These are phyloP conservation scores for Bovichtus variegatus DNA, from an alignment of 2,797 vertebrate genomes.

Conservation along the genomic window DNA sequence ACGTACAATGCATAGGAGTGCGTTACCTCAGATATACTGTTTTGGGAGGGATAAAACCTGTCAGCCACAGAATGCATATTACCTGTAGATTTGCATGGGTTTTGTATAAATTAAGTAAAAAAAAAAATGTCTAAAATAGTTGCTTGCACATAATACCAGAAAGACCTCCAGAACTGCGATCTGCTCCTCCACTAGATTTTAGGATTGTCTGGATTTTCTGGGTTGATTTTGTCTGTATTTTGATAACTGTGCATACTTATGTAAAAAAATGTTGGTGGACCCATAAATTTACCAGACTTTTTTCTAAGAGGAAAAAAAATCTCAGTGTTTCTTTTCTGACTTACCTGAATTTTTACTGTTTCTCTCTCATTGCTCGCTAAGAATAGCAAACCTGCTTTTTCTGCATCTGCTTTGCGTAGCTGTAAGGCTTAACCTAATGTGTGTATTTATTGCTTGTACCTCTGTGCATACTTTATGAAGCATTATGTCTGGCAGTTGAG, in stretches of 20 bases:
- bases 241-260: slow-evolving; percentile 99
- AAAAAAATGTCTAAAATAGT: slow-evolving; percentile 98
- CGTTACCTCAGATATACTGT: slow-evolving; percentile 99
- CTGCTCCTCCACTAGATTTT: slow-evolving; percentile 99
- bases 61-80: slow-evolving; percentile 99
- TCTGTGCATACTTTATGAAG: slow-evolving; percentile 99
- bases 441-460: slow-evolving; percentile 99
- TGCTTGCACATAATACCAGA: slow-evolving; percentile 99
- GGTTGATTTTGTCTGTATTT: slow-evolving; percentile 99
- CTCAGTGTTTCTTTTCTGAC: slow-evolving; percentile 99
- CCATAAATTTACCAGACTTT: slow-evolving; percentile 99
- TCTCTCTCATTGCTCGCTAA: slow-evolving; percentile 99
- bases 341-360: slow-evolving; percentile 99
- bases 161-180: slow-evolving; percentile 99
- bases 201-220: slow-evolving; percentile 99
- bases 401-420: slow-evolving; percentile 99
- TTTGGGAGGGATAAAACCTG: slow-evolving; percentile 92
- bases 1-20: slow-evolving; percentile 95
- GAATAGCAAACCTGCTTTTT: slow-evolving; percentile 99
- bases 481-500: slow-evolving; percentile 99
- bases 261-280: slow-evolving; percentile 99
- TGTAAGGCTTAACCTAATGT: slow-evolving; percentile 99
- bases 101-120: slow-evolving; percentile 97
- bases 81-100: slow-evolving; percentile 99
- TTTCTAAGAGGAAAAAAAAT: slow-evolving; percentile 92